These are phyloP conservation scores for Antechinus stuartii DNA, from an alignment of 2,113 vertebrate genomes.

Conservation along the genomic window DNA sequence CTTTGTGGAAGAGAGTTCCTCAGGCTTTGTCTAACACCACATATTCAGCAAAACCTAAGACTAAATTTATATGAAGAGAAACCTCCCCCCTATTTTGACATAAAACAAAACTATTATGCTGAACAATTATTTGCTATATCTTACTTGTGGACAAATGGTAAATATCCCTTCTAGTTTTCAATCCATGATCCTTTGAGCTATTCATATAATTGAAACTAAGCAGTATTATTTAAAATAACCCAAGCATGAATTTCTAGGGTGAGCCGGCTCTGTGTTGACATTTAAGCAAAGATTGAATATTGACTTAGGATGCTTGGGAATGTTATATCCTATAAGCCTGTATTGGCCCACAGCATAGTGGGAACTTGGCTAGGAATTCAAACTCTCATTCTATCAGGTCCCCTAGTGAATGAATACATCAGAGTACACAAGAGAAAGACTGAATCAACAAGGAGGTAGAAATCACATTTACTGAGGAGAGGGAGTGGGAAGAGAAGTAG, in stretches of 20 bases:
- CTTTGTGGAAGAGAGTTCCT: not conserved
- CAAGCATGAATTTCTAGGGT: conserved; percentile 20
- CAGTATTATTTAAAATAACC: conserved; percentile 64
- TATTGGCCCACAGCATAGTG: no score
- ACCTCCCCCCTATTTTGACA: not conserved
- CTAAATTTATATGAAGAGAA: not conserved
- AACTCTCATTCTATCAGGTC: not conserved
- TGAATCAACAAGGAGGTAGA: not conserved
- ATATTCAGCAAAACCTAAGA: not conserved
- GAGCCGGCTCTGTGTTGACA: not conserved
- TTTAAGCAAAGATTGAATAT: not conserved
- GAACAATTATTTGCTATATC: conserved; percentile 61
- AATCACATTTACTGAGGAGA: not conserved
- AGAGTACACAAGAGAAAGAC: not conserved
- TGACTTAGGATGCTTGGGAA: not conserved
- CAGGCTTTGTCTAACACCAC: not conserved
- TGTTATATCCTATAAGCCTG: not conserved
- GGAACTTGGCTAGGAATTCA: not conserved
- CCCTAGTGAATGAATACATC: no score
- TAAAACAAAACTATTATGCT: conserved; percentile 41
- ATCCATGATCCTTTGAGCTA: conserved; percentile 27
- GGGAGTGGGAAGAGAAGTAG: not conserved
- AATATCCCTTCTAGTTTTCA: not conserved
- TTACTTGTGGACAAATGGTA: conserved; percentile 70
- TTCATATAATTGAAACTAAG: conserved; percentile 69